Evolutionary conservation across 2,113 vertebrate species (phyloP).

Genomic region (Sylvia atricapilla): DNA sequence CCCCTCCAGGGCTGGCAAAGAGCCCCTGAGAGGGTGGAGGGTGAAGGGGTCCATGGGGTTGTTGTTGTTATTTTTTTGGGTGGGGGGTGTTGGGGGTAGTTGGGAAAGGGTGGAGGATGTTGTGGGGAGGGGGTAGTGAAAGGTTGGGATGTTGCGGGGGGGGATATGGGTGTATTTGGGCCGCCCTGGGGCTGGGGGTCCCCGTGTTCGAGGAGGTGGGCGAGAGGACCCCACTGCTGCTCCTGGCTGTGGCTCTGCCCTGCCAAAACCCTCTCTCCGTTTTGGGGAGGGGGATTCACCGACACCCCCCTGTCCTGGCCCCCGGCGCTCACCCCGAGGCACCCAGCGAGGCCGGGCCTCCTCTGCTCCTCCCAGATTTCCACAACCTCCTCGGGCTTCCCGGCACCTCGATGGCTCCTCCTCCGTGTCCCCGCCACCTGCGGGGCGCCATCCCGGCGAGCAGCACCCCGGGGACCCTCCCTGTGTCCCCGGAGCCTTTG

Average conservation of each 20-base stretch:
- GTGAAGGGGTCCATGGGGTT: neutral
- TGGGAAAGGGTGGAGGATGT: neutral
- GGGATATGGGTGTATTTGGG: neutral
- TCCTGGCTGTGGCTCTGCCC: neutral
- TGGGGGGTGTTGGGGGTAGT: too few species aligned
- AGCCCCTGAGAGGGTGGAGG: neutral
- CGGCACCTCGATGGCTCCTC: neutral
- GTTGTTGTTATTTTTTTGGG: neutral
- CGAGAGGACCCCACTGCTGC: neutral
- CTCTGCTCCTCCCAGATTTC: neutral
- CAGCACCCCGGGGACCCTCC: neutral
- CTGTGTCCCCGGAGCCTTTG: accelerated
- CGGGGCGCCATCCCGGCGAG: neutral
- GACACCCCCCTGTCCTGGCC: neutral
- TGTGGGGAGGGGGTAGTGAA: neutral
- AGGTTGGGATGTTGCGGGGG: neutral
- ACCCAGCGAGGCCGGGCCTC: neutral
- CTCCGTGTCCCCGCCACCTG: neutral
- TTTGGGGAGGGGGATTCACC: neutral
- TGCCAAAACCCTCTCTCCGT: neutral
- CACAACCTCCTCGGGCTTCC: neutral
- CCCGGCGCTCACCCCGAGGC: accelerated
- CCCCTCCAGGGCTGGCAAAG: neutral
- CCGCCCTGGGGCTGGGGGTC: too few species aligned
- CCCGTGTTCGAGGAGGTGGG: neutral